Percentiles rank a stretch among this genome's conserved stretches.
These are phyloP conservation scores for Limnephilus marmoratus DNA, from an alignment of 2,888 invertebrate species.

Conservation along the genomic window DNA sequence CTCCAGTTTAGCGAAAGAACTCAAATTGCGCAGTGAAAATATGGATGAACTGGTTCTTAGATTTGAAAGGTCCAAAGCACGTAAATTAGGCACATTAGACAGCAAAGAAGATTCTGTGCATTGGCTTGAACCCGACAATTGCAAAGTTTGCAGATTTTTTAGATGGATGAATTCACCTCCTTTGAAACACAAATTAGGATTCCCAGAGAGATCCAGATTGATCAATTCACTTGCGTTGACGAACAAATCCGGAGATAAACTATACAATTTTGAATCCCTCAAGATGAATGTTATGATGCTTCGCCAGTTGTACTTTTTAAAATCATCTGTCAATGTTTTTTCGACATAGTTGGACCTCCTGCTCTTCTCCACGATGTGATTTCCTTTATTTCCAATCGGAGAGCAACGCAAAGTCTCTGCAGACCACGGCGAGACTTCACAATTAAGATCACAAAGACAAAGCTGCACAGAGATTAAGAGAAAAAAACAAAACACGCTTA, in stretches of 20 bases:
- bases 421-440: background rate
- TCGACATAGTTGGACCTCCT: background rate
- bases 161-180: background rate
- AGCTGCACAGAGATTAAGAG: background rate
- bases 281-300: slow-evolving; percentile 14
- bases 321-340: background rate
- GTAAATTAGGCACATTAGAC: background rate
- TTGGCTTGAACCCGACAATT: background rate
- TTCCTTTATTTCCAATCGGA: background rate
- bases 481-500: background rate
- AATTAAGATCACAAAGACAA: background rate
- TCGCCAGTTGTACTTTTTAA: slow-evolving; percentile 14
- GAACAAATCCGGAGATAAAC: background rate
- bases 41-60: background rate
- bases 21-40: slow-evolving; percentile 5
- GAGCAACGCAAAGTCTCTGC: background rate
- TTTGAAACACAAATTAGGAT: background rate
- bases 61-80: background rate
- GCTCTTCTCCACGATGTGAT: background rate
- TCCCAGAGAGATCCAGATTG: slow-evolving; percentile 22
- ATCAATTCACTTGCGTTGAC: slow-evolving; percentile 13
- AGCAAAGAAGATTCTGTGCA: background rate
- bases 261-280: background rate
- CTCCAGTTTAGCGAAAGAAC: background rate
- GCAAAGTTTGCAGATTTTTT: slow-evolving; percentile 15